phyloP scores from a whole-genome alignment of 2,888 invertebrate genomes.

The Strigamia transsilvanica region DNA sequence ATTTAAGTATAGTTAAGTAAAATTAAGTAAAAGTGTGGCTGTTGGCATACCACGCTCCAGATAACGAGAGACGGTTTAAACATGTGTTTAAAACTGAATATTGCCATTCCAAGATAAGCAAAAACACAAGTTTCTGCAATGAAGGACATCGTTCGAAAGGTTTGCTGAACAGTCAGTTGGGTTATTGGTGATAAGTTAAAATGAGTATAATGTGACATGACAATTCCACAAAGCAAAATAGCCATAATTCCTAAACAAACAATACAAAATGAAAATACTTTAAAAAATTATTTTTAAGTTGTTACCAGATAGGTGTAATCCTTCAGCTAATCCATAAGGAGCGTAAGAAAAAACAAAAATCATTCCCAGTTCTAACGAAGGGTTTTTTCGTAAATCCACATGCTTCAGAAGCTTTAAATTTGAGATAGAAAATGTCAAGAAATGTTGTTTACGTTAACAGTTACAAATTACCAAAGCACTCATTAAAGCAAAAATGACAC shows the following conservation, averaged over 20 bases:
- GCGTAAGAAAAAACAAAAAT: slow-evolving; percentile 98
- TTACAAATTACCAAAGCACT: slow-evolving; percentile 74
- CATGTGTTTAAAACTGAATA: slow-evolving; percentile 93
- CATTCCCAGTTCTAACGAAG: slow-evolving; percentile 97
- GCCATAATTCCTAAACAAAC: slow-evolving; percentile 90
- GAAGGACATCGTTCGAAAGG: slow-evolving; percentile 95
- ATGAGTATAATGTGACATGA: slow-evolving; percentile 99
- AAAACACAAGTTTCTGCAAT: slow-evolving; percentile 98
- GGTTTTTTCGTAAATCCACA: slow-evolving; percentile 94
- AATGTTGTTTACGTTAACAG: background rate
- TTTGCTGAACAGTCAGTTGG: slow-evolving; percentile 99
- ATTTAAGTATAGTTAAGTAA: no score
- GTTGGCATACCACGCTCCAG: slow-evolving; percentile 81
- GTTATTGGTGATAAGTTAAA: slow-evolving; percentile 97
- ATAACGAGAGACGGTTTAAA: slow-evolving; percentile 86
- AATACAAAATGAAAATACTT: slow-evolving; percentile 75
- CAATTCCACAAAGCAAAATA: slow-evolving; percentile 97
- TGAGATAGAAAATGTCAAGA: background rate
- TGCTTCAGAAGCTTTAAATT: slow-evolving; percentile 80
- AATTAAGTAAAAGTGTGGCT: background rate
- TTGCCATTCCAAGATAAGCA: slow-evolving; percentile 93
- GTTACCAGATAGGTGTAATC: slow-evolving; percentile 87
- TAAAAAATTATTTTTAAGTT: slow-evolving; percentile 45
- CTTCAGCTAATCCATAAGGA: slow-evolving; percentile 97
- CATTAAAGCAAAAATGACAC: slow-evolving; percentile 90